phyloP scores from a whole-genome alignment of 1,140 invertebrate genomes.

The Battus philenor region DNA sequence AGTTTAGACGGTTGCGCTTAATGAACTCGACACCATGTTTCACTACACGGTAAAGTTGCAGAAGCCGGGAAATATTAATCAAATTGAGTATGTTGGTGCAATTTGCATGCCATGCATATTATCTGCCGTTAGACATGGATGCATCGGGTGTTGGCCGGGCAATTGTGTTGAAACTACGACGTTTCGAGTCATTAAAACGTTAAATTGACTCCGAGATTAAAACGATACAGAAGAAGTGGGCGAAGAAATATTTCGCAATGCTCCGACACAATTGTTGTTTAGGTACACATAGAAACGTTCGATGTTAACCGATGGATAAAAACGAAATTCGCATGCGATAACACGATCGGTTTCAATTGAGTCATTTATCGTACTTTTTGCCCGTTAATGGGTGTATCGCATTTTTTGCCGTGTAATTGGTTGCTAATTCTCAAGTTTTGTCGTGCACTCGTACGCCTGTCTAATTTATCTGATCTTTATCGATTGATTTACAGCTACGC shows the following conservation, averaged over 20 bases:
- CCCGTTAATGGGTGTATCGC: slow-evolving; percentile 36
- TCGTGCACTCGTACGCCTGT: slow-evolving; percentile 36
- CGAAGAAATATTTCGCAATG: slow-evolving; percentile 15
- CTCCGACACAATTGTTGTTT: too few relatives aligned
- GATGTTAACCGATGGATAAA: slow-evolving; percentile 29
- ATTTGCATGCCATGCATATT: slow-evolving; percentile 10
- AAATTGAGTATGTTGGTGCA: slow-evolving; percentile 9
- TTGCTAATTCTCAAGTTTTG: slow-evolving; percentile 49
- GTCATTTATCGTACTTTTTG: slow-evolving; percentile 44
- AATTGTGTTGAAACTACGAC: slow-evolving; percentile 11
- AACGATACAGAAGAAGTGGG: slow-evolving; percentile 4
- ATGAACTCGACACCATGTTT: too few relatives aligned
- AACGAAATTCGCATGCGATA: slow-evolving; percentile 41
- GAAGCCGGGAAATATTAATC: slow-evolving; percentile 5
- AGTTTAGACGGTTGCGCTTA: too few relatives aligned
- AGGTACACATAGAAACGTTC: too few relatives aligned
- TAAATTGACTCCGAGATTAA: neutral
- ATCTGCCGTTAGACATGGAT: slow-evolving; percentile 11
- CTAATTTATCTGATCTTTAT: slow-evolving; percentile 51
- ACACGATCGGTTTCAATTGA: slow-evolving; percentile 52
- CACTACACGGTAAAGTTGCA: too few relatives aligned
- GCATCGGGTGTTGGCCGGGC: slow-evolving; percentile 5
- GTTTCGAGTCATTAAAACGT: slow-evolving; percentile 15
- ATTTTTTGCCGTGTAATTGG: slow-evolving; percentile 51
- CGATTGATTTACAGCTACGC: slow-evolving; percentile 47